Evolutionary conservation across 1,140 invertebrate species (phyloP).

Genomic region (Orussus abietinus): DNA sequence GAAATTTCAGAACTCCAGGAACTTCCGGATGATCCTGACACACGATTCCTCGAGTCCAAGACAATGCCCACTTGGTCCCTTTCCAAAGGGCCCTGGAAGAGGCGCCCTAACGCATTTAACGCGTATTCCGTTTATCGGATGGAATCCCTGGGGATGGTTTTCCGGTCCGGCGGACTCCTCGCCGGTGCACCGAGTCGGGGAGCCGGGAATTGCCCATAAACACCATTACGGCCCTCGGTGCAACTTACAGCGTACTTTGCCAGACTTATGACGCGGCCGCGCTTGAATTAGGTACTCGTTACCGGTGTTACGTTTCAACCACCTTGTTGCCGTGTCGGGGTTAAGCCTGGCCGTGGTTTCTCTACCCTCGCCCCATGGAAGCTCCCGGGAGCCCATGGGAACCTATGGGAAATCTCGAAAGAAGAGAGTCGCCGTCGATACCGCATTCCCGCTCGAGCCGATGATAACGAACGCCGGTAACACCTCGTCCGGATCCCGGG

Average conservation of each 20-base stretch:
- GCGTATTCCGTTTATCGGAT: slow-evolving; percentile 33
- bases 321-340: slow-evolving; percentile 28
- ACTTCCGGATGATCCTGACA: too few species aligned
- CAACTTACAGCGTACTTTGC: slow-evolving; percentile 45
- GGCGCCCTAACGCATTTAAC: slow-evolving; percentile 11
- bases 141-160: slow-evolving; percentile 27
- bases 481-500: too few species aligned
- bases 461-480: too few species aligned
- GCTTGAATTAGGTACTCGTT: slow-evolving; percentile 48
- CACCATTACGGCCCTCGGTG: slow-evolving; percentile 40
- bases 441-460: too few species aligned
- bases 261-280: slow-evolving; percentile 42
- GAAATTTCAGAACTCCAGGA: too few species aligned
- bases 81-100: slow-evolving; percentile 8
- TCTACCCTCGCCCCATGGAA: too few species aligned
- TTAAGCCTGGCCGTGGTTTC: too few species aligned
- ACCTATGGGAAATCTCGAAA: too few species aligned
- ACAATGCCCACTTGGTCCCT: slow-evolving; percentile 17
- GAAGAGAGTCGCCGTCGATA: too few species aligned
- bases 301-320: slow-evolving; percentile 44
- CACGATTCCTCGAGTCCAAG: slow-evolving; percentile 13
- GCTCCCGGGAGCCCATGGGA: too few species aligned
- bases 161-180: background rate
- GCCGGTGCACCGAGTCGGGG: slow-evolving; percentile 10
- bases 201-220: slow-evolving; percentile 44